Base-by-base conservation (phyloP, 1,140 invertebrate species). In the Bathynomus jamesi region DNA sequence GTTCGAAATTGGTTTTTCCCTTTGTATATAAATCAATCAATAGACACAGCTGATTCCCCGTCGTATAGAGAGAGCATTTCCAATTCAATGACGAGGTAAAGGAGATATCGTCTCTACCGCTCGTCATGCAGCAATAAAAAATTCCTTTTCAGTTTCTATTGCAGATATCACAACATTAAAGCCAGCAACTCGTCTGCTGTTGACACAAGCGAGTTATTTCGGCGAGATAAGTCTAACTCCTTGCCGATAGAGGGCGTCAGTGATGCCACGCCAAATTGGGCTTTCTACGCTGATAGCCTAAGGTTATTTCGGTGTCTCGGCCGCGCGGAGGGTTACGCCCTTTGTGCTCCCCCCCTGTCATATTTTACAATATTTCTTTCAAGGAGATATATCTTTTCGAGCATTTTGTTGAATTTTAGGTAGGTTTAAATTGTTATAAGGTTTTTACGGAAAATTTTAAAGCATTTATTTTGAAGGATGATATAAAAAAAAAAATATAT, bases 331-430 rank as follows among this genome's bases (percentile, higher is more conserved):
- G 40, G 13, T 53, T 53, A 11, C 40, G 40, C 40, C 40, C 40
- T 53, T 53, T 53, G 13, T 53, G 21, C n/a, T n/a, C 21, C 40
- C 13, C 40, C 40, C 40, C 40, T 53, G 40, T 53, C 40, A 53
- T 53, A 53, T 53, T 53, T 53, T 53, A 17, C 13, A 11, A 53
- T 17, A 17, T 17, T 53, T 53, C 21, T 21, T 53, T 53, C 40
- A 53, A 53, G 40, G 40, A 53, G 40, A 53, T 53, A 53, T 53
- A 53, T 53, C 40, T 53, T 53, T 53, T 53, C 40, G 40, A 53
- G 40, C 40, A 53, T 53, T 53, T 53, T 53, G 40, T 53, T 53
- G 40, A 53, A 53, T 53, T 53, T 53, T 53, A 53, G 40, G 40
- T 53, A 21, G 40, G 21, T 53, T 53, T 53, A 53, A 53, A 53